Percentiles rank a stretch among this genome's conserved stretches.
phyloP scores from a whole-genome alignment of 2,113 vertebrate species.

The Scortum barcoo region DNA sequence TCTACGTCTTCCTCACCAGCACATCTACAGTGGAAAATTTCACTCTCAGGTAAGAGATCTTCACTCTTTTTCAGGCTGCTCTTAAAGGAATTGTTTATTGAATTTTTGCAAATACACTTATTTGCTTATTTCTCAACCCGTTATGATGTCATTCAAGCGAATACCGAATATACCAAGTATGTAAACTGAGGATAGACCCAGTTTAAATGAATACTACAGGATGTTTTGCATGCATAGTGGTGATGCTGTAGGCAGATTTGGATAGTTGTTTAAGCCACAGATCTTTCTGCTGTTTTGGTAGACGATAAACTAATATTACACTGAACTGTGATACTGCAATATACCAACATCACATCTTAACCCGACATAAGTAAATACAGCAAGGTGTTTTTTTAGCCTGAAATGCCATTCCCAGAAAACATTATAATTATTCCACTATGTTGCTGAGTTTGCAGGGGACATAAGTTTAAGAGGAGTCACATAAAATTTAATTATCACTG shows the following conservation, averaged over 20 bases:
- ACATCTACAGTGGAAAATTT: constrained; percentile 88
- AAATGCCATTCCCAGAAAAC: constrained; percentile 40
- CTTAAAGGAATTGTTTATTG: not conserved
- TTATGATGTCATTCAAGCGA: no score
- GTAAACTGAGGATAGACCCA: not conserved
- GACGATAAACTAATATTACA: constrained; percentile 3
- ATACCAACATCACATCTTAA: not conserved
- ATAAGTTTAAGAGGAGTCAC: constrained; percentile 43
- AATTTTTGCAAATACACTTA: not conserved
- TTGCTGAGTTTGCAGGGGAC: constrained; percentile 45
- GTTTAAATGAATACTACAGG: not conserved
- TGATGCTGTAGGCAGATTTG: constrained; percentile 9
- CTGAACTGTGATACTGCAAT: not conserved
- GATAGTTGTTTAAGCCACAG: not conserved
- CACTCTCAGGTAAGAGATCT: constrained; percentile 89
- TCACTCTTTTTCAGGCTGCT: not conserved
- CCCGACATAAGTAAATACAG: not conserved
- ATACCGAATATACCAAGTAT: no score
- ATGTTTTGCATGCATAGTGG: not conserved
- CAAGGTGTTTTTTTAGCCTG: constrained; percentile 19
- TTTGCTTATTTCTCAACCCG: no score
- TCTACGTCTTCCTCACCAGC: constrained; percentile 87
- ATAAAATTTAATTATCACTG: constrained; percentile 59
- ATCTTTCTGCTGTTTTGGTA: not conserved
- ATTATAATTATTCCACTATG: constrained; percentile 31